A percentile compares a stretch with the other conserved stretches of the same genome.
Conservation (phyloP, 2,888 invertebrate species). For the Drosophila seclusa region DNA sequence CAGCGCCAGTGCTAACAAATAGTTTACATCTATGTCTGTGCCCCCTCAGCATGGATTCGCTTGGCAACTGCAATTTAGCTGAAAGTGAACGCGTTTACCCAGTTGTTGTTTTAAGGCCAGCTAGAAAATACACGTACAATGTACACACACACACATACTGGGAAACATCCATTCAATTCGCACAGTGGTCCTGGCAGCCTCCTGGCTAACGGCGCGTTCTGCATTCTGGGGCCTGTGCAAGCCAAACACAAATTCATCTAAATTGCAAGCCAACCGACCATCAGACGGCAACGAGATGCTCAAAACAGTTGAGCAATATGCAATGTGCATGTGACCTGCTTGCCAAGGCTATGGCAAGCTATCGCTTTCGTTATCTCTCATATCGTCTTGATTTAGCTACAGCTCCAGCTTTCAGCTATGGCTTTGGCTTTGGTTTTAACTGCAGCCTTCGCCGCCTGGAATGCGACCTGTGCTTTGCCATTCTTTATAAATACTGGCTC, state of each 20-base stretch:
- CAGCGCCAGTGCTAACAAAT: conserved; percentile 45
- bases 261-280: conserved; percentile 60
- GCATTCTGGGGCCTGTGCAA: conserved; percentile 11
- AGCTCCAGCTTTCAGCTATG: conserved; percentile 10
- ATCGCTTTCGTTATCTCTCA: conserved; percentile 60
- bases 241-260: conserved; percentile 62
- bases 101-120: conserved; percentile 46
- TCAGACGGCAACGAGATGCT: conserved; percentile 41
- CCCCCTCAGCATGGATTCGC: conserved; percentile 8
- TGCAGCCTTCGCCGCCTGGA: conserved; percentile 15
- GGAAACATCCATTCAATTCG: conserved; percentile 54
- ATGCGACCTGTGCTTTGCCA: conserved; percentile 26
- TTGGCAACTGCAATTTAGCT: conserved; percentile 44
- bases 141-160: conserved; percentile 5
- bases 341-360: conserved; percentile 53
- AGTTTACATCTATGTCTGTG: conserved; percentile 40
- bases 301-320: conserved; percentile 21
- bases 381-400: conserved; percentile 46
- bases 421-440: conserved; percentile 15
- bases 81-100: conserved; percentile 53
- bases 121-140: conserved; percentile 1
- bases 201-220: conserved; percentile 6
- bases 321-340: conserved; percentile 48
- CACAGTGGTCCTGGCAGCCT: conserved; percentile 31
- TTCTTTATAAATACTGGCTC: conserved; percentile 57